These are phyloP conservation scores for Bucorvus abyssinicus DNA, from an alignment of 2,797 vertebrate species.

Conservation along the genomic window DNA sequence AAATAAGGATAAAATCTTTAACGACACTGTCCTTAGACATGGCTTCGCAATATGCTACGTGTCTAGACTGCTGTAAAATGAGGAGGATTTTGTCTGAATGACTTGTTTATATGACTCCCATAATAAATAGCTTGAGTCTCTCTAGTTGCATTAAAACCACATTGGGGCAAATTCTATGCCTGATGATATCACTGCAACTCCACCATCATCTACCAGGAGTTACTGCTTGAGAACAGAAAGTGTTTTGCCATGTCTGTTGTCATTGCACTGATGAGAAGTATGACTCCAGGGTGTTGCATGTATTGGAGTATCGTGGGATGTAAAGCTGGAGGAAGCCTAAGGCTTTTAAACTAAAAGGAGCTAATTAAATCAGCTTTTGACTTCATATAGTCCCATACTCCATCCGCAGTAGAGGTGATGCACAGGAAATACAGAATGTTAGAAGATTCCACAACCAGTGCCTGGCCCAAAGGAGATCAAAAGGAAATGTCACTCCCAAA, in stretches of 20 bases:
- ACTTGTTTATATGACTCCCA: slow-evolving; percentile 59
- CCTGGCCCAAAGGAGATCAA: not conserved
- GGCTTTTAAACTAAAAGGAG: not conserved
- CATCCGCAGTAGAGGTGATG: not conserved
- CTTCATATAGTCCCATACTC: not conserved
- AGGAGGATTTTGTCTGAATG: slow-evolving; percentile 52
- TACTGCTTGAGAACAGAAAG: not conserved
- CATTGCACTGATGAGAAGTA: not conserved
- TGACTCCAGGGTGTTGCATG: not conserved
- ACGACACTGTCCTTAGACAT: slow-evolving; percentile 4
- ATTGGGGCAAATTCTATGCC: slow-evolving; percentile 12
- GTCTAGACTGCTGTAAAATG: slow-evolving; percentile 64
- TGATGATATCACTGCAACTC: not conserved
- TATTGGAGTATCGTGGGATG: not conserved
- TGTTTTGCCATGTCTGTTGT: not conserved
- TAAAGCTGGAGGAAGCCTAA: not conserved
- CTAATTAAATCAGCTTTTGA: not conserved
- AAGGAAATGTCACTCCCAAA: not conserved
- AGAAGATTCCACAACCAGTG: not conserved
- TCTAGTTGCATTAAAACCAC: slow-evolving; percentile 45
- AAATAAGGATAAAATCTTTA: slow-evolving; percentile 38
- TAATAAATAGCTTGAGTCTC: slow-evolving; percentile 40
- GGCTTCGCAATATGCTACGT: slow-evolving; percentile 28
- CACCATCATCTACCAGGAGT: not conserved
- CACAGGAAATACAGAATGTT: not conserved